phyloP scores from a whole-genome alignment of 2,888 invertebrate species.

The Lamproptera curius region DNA sequence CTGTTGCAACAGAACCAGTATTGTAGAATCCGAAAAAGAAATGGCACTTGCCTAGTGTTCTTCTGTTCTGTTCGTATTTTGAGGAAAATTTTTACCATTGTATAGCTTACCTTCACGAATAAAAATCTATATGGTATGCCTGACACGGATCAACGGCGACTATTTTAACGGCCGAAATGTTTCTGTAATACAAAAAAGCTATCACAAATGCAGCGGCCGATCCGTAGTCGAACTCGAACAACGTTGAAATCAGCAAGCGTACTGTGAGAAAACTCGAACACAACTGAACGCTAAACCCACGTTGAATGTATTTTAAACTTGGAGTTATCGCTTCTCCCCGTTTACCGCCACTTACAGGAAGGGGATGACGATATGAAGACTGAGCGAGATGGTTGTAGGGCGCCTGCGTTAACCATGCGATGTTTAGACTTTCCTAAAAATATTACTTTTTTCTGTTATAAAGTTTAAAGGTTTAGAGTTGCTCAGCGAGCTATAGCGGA shows the following conservation, averaged over 20 bases:
- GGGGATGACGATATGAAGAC: constrained; percentile 42
- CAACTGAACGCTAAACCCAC: constrained; percentile 61
- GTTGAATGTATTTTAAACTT: constrained; percentile 68
- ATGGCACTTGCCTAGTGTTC: too few species aligned
- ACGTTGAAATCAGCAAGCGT: constrained; percentile 39
- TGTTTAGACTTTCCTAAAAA: not conserved
- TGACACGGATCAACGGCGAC: constrained; percentile 8
- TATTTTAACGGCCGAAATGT: constrained; percentile 19
- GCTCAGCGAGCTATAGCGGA: too few species aligned
- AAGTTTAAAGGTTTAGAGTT: too few species aligned
- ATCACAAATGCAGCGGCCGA: constrained; percentile 47
- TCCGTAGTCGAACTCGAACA: constrained; percentile 38
- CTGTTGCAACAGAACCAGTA: constrained; percentile 7
- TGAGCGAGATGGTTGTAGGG: constrained; percentile 49
- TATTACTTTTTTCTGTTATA: too few species aligned
- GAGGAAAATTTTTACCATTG: constrained; percentile 15
- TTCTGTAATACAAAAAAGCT: constrained; percentile 55
- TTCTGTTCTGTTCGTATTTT: constrained; percentile 9
- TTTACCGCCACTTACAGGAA: constrained; percentile 34
- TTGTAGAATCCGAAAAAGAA: not conserved
- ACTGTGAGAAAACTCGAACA: constrained; percentile 55
- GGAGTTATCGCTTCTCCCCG: constrained; percentile 59
- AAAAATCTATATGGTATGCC: constrained; percentile 19
- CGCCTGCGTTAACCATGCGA: constrained; percentile 6
- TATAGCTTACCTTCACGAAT: constrained; percentile 50